Percentiles rank a stretch among this genome's conserved stretches.
phyloP scores from a whole-genome alignment of 2,113 vertebrate genomes.

The Eupsittula cactorum region DNA sequence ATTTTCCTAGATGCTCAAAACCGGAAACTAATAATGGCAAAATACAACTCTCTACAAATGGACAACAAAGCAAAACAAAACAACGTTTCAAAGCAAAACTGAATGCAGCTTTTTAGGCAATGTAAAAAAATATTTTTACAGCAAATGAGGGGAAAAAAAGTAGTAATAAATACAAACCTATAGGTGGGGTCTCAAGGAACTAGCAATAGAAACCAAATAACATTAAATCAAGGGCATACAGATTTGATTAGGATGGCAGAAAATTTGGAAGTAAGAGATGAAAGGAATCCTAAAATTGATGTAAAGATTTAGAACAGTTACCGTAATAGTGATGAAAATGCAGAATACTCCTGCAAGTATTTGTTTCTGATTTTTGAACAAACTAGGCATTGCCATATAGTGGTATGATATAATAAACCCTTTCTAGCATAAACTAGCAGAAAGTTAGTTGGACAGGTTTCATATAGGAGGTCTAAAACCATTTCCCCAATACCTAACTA shows the following conservation, averaged over 20 bases:
- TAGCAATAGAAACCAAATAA: not conserved
- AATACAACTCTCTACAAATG: not conserved
- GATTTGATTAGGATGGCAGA: not conserved
- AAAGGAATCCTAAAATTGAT: not conserved
- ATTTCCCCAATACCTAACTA: not conserved
- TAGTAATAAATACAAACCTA: not conserved
- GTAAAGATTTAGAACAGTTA: not conserved
- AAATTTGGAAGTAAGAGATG: not conserved
- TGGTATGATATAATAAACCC: not conserved
- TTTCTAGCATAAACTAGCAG: not conserved
- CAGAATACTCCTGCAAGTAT: not conserved
- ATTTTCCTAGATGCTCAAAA: not conserved
- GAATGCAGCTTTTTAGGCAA: not conserved
- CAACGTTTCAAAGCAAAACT: not conserved
- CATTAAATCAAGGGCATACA: not conserved
- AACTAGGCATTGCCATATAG: rapidly evolving
- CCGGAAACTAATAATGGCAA: not conserved
- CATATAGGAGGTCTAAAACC: not conserved
- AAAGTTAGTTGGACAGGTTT: not conserved
- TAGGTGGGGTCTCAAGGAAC: not conserved
- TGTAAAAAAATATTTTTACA: not conserved
- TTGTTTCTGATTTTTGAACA: not conserved
- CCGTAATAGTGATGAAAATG: not conserved
- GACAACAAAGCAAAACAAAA: not conserved
- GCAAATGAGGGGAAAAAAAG: not conserved